Evolutionary conservation across 2,888 invertebrate genomes (phyloP).

Genomic region (Nyleta sp.): DNA sequence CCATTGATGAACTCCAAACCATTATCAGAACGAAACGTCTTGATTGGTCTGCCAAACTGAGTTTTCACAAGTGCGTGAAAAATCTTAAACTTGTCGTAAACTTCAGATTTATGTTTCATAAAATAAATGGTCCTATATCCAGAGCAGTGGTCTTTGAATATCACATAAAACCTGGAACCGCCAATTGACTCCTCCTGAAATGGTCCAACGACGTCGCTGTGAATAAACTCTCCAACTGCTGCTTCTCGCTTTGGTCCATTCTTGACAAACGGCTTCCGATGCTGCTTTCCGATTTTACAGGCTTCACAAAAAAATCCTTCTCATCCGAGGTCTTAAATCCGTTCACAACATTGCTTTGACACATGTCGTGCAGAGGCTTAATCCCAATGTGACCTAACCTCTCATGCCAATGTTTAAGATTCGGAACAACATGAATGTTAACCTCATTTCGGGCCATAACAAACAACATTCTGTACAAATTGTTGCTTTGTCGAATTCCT

Average conservation of each 20-base stretch:
- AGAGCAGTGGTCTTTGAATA: conserved; percentile 64
- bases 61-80: conserved; percentile 21
- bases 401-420: neutral
- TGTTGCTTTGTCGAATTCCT: conserved; percentile 27
- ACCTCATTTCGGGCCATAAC: neutral
- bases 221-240: conserved; percentile 41
- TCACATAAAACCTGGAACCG: conserved; percentile 61
- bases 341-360: neutral
- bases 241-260: neutral
- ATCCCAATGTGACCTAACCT: conserved; percentile 3
- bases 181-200: conserved; percentile 61
- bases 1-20: conserved; percentile 34
- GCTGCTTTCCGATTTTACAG: conserved; percentile 7
- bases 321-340: neutral
- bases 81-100: conserved; percentile 27
- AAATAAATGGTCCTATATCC: conserved; percentile 59
- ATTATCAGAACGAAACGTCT: conserved; percentile 34
- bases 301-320: conserved; percentile 8
- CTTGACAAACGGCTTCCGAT: neutral
- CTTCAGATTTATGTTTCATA: conserved; percentile 52
- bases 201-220: conserved; percentile 66
- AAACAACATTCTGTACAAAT: conserved; percentile 24
- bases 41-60: conserved; percentile 30
- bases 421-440: neutral
- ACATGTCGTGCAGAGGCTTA: neutral